A percentile compares a stretch with the other conserved stretches of the same genome.
phyloP scores from a whole-genome alignment of 2,113 vertebrate genomes.

The Halichoerus grypus region DNA sequence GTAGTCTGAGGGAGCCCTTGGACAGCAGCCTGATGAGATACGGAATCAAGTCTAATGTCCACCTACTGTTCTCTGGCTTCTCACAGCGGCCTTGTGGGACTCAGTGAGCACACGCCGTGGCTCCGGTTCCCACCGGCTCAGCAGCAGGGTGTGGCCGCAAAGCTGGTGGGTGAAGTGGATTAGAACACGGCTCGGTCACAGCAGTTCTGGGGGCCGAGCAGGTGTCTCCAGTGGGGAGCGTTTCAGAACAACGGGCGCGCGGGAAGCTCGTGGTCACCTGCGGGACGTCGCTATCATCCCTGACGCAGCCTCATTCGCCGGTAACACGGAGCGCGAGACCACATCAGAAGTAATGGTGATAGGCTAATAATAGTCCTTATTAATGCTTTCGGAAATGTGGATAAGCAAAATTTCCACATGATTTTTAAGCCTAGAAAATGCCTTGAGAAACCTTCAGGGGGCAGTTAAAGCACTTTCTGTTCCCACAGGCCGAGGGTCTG shows the following conservation, averaged over 20 bases:
- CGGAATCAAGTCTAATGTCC: neutral
- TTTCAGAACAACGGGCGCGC: neutral
- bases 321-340: neutral
- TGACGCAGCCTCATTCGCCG: neutral
- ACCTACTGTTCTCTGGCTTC: neutral
- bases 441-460: neutral
- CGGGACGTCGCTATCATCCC: too few relatives aligned
- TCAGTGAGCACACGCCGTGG: neutral
- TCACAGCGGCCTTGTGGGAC: too few relatives aligned
- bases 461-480: too few relatives aligned
- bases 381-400: neutral
- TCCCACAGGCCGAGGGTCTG: fast-evolving
- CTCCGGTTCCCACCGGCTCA: fast-evolving
- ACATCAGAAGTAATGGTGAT: neutral
- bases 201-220: too few relatives aligned
- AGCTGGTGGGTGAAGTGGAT: neutral
- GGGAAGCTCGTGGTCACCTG: fast-evolving
- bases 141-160: neutral
- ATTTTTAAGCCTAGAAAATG: neutral
- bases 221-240: too few relatives aligned
- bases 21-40: too few relatives aligned
- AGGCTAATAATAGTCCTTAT: neutral
- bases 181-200: neutral
- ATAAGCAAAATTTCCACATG: too few relatives aligned
- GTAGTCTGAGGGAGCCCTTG: neutral